These are phyloP conservation scores for Mellilla xanthometata DNA, from an alignment of 2,888 invertebrate genomes.

Conservation along the genomic window DNA sequence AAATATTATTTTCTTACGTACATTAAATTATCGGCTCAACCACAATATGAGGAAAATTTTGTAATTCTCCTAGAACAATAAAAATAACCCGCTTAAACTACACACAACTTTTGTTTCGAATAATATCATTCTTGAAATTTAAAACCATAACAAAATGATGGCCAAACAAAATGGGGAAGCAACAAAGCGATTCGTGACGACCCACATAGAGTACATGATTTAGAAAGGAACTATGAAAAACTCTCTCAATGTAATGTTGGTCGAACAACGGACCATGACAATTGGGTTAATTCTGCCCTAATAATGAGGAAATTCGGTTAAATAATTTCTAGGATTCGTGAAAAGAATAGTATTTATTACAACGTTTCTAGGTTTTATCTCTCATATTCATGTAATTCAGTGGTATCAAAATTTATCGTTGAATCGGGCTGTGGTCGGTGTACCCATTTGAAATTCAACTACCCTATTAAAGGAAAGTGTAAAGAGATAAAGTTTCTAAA, in stretches of 20 bases:
- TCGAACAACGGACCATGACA: constrained; percentile 54
- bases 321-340: constrained; percentile 10
- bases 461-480: constrained; percentile 43
- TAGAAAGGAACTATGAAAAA: constrained; percentile 58
- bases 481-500: constrained; percentile 51
- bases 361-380: constrained; percentile 10
- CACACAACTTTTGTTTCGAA: constrained; percentile 22
- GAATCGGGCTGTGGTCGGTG: constrained; percentile 13
- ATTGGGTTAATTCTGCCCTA: constrained; percentile 43
- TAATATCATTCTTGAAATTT: constrained; percentile 22
- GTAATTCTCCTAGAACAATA: constrained; percentile 22
- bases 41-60: constrained; percentile 23
- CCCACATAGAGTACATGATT: constrained; percentile 54
- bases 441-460: constrained; percentile 28
- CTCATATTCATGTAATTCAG: constrained; percentile 23
- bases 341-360: constrained; percentile 7
- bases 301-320: constrained; percentile 34
- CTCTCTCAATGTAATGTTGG: constrained; percentile 47
- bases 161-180: constrained; percentile 48
- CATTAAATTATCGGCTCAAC: no score
- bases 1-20: no score
- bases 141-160: constrained; percentile 33
- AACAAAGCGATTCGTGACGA: constrained; percentile 65
- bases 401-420: constrained; percentile 23
- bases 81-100: constrained; percentile 18